Base-by-base conservation (phyloP, 2,888 invertebrate species). In the Agrilus cyanescens region DNA sequence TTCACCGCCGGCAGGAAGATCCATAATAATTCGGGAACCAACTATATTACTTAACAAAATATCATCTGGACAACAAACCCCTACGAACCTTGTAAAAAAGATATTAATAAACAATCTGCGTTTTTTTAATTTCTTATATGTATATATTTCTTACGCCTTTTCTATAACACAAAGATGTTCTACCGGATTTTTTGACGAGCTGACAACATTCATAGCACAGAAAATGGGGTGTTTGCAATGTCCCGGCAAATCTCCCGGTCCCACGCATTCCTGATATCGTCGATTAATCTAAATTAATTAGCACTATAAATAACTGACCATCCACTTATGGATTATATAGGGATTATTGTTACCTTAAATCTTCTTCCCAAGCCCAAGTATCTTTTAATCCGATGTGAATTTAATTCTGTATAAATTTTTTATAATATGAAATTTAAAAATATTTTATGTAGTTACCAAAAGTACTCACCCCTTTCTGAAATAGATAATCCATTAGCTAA, bases 61-160 rank as follows among this genome's bases (percentile, higher is more conserved):
- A 46, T 70, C 68, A 40, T 80, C 78, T 1, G 80, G 79, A 54
- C 86, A 85, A 57, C 86, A 87, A 12, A 82, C 76, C n/a, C 86
- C 86, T 41, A 85, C 73, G 32, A 77, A 68, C 39, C 72, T 73
- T 10, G 32, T 32, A 12, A 35, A 45, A 43, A 44, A 29, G 6
- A 12, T 32, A 36, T 13, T 25, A 20, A 16, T 14, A 5, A 20
- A 13, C 12, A 16, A 36, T 34, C 10, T 37, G 37, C 25, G 4
- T 29, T 25, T 13, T 25, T 2, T 10, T 2, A 36, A 12, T 12
- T 25, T 25, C 32, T 36, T 20, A 12, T 42, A 32, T 38, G 5
- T 25, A 39, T 13, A 41, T 25, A 37, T 20, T 41, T 68, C 74
- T 69, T 62, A 81, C 76, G 71, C 64, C 55, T 75, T 70, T 50